Evolutionary conservation across 1,140 invertebrate genomes (phyloP), one percentile per base, ranked within the genome.

Genomic region (Hermatobates lingyangjiaoensis): DNA sequence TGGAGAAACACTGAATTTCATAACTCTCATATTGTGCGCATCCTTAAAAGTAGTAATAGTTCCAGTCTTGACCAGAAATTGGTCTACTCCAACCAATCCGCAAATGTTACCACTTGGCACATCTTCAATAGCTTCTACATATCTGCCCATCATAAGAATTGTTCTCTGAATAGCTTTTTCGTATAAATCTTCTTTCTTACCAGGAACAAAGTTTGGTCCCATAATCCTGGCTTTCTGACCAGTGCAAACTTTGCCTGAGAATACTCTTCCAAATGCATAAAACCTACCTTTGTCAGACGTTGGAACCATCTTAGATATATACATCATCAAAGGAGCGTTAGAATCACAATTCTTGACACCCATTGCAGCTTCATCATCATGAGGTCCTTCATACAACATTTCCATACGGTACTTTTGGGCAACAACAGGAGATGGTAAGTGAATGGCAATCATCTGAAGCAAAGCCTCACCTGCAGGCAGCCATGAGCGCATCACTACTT

Each of bases 61-160:
- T 67, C 96, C 96, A 60, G 95, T 98, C 71, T 99, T 99, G 4
- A 99, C 88, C 60, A 99, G 76, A 73, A 92, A 99, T 69, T 98
- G 94, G 79, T 99, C 96, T 53, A 99, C 95, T 66, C 96, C 96
- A 58, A 99, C 96, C 59, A 99, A 75, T 79, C 96, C 96, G 69
- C 93, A 98, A 70, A 99, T 98, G 77, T 99, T 99, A 70, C 96
- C 95, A 61, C 82, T 93, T 50, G 96, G 96, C 55, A 98, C 93
- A 76, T 98, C 93, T 71, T 98, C 94, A 68, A 99, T 98, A 55
- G 95, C 90, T 71, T 99, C 96, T 46, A 91, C 89, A 62, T 97
- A 96, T 76, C 96, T 87, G 59, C 96, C 96, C 96, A 99, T 99
- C 96, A 99, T 99, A 55, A 99, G 75, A 66, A 99, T 96, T 27